phyloP scores from a whole-genome alignment of 2,888 invertebrate species.

The Pyrrhia umbra region DNA sequence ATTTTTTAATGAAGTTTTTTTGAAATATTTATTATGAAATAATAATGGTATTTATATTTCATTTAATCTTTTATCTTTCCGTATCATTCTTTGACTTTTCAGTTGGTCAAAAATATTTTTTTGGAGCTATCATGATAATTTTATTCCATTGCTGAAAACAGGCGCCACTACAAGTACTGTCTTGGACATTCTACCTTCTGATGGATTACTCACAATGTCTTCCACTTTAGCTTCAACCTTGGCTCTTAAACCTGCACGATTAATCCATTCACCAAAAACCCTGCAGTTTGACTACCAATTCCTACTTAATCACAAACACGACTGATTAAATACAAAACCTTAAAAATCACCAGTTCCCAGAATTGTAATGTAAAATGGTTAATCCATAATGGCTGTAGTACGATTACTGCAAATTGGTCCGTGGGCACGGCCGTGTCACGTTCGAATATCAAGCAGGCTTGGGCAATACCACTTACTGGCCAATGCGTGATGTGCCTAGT shows the following conservation, averaged over 20 bases:
- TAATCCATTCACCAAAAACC: constrained; percentile 39
- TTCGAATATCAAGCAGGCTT: constrained; percentile 86
- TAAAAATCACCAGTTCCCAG: constrained; percentile 81
- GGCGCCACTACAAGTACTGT: neutral
- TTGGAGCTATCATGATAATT: too few species aligned
- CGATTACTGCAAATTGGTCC: constrained; percentile 87
- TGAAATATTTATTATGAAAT: too few species aligned
- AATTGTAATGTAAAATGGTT: constrained; percentile 87
- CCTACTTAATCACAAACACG: constrained; percentile 53
- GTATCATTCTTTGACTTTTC: too few species aligned
- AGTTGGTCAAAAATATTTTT: too few species aligned
- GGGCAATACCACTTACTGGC: constrained; percentile 81
- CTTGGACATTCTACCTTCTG: neutral
- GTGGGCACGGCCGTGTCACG: constrained; percentile 83
- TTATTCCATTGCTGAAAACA: neutral
- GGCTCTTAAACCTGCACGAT: constrained; percentile 29
- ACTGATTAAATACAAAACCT: constrained; percentile 55
- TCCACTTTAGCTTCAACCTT: constrained; percentile 6
- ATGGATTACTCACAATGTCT: constrained; percentile 6
- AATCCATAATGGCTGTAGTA: constrained; percentile 83
- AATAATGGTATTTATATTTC: too few species aligned
- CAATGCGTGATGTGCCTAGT: constrained; percentile 82
- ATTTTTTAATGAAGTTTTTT: neutral
- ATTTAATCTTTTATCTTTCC: too few species aligned
- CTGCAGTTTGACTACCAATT: constrained; percentile 39